Evolutionary conservation across 2,888 invertebrate species (phyloP).

Genomic region (Megastigmus dorsalis): DNA sequence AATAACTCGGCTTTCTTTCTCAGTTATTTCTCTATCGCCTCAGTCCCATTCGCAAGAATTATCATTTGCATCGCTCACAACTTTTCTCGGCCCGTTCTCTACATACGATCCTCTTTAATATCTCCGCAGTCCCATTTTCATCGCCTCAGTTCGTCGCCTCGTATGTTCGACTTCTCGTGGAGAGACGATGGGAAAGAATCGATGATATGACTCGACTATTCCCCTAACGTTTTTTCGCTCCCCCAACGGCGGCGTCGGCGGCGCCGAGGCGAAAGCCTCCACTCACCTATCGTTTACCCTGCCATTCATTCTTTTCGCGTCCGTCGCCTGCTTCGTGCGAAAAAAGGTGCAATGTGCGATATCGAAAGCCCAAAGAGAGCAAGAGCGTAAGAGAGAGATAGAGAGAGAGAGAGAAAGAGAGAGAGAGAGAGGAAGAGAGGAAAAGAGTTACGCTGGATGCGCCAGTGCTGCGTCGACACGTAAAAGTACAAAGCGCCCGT

Average conservation of each 20-base stretch:
- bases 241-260: no score
- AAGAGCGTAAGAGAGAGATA: background rate
- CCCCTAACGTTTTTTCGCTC: no score
- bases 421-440: no score
- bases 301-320: constrained; percentile 3
- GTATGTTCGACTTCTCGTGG: background rate
- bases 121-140: background rate
- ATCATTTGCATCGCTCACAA: background rate
- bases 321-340: background rate
- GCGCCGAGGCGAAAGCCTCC: no score
- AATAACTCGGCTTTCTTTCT: background rate
- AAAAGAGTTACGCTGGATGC: no score
- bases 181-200: constrained; percentile 5
- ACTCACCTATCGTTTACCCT: no score
- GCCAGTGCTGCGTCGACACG: background rate
- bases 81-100: background rate
- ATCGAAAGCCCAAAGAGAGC: background rate
- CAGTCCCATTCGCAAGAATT: no score
- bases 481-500: constrained; percentile 9
- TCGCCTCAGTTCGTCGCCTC: background rate
- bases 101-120: background rate
- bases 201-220: background rate
- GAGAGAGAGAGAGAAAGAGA: no score
- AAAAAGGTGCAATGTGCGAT: background rate
- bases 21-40: no score